These are phyloP conservation scores for Varecia variegata DNA, from an alignment of 2,797 vertebrate species.

Conservation along the genomic window DNA sequence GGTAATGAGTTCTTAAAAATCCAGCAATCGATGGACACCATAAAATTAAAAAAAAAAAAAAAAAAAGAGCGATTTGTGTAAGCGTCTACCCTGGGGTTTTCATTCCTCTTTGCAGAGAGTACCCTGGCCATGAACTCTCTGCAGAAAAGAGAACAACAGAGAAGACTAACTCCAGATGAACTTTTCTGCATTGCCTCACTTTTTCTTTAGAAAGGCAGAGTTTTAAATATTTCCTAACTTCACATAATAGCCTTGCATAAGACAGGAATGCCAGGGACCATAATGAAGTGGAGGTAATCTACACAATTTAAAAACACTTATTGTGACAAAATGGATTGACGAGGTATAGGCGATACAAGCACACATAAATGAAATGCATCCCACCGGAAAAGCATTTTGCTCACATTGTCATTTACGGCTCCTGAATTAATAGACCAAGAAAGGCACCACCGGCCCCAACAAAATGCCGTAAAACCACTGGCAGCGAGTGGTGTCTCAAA, in stretches of 20 bases:
- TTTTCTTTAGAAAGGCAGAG: not conserved
- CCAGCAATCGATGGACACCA: not conserved
- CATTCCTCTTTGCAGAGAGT: not conserved
- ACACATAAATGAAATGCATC: conserved; percentile 85
- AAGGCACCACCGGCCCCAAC: conserved; percentile 93
- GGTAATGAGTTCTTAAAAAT: not conserved
- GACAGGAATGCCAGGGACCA: conserved; percentile 62
- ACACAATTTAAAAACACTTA: conserved; percentile 80
- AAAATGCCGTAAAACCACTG: conserved; percentile 93
- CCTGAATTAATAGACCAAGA: conserved; percentile 96
- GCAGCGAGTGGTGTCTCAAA: conserved; percentile 94
- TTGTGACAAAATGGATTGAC: conserved; percentile 82
- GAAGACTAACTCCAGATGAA: not conserved
- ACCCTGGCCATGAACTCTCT: not conserved
- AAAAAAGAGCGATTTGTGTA: not conserved
- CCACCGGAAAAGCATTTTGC: conserved; percentile 87
- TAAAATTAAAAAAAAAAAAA: not conserved
- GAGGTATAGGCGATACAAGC: conserved; percentile 75
- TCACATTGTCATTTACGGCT: conserved; percentile 88
- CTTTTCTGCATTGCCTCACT: not conserved
- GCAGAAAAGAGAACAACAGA: not conserved
- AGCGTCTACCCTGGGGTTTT: not conserved
- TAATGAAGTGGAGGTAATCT: conserved; percentile 79
- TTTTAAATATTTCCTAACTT: conserved; percentile 56
- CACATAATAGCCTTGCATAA: conserved; percentile 43